Evolutionary conservation across 2,888 invertebrate species (phyloP), one percentile per base, ranked within the genome.

Genomic region (Junonia oenone): DNA sequence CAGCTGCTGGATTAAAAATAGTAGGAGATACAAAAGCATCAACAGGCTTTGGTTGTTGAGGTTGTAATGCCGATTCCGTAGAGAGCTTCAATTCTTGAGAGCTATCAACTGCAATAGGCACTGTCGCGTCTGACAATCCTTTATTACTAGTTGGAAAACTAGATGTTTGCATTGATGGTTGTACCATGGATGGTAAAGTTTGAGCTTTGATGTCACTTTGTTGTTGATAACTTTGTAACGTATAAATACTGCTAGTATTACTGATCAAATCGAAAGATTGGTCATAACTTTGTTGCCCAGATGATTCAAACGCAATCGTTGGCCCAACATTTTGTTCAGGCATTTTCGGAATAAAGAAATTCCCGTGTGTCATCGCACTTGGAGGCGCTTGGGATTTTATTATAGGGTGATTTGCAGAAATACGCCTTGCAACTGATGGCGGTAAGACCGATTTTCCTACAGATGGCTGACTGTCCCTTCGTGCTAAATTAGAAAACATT

Each of bases 371-470:
- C 1, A 65, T 56, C 6, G 71, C 57, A 14, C 27, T 45, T 29
- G 56, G 14, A 33, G 68, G 58, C 1, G 67, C 57, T 60, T 76
- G 76, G 4, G 69, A 68, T 69, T 81, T 86, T 0, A 83, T 73
- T 1, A 80, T 61, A 0, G 83, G 80, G 53, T 87, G 81, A 56
- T 79, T 81, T 0, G 78, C 74, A 0, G 78, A 69, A 57, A 89
- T 78, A 13, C 85, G 76, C 48, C 89, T 80, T 15, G 89, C 89
- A 0, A 89, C 81, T 0, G 90, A 89, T 0, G 89, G 89, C 5
- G 90, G 89, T 61, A 90, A 62, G 1, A 88, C 67, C 0, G 82
- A 61, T 59, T 78, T 85, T 14, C 68, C 75, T n/a, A 69, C 63
- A n/a, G 68, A 56, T 3, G 56, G 37, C 51, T 73, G 73, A 47